A percentile compares a stretch with the other conserved stretches of the same genome.
Conservation (phyloP, 2,113 vertebrate species). For the Paracanthobrama guichenoti region DNA sequence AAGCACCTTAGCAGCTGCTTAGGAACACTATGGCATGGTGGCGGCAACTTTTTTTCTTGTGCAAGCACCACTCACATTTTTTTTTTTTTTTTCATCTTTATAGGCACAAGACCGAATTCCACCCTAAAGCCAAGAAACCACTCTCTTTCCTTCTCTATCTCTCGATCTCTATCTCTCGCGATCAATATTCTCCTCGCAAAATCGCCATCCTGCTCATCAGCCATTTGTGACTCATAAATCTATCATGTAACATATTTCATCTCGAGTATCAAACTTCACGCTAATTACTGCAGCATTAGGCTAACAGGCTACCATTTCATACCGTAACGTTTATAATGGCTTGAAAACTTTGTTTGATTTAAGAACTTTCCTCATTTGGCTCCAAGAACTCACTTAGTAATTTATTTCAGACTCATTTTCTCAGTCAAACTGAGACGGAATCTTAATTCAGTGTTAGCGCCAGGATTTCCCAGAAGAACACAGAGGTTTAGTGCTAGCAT, state of each 20-base stretch:
- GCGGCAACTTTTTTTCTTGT: not conserved
- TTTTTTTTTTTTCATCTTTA: not conserved
- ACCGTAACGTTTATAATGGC: constrained; percentile 26
- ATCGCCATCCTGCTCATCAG: constrained; percentile 47
- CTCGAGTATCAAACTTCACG: constrained; percentile 30
- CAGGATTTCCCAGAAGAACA: constrained; percentile 43
- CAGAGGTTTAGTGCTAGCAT: constrained; percentile 39
- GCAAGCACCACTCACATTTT: not conserved
- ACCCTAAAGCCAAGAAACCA: constrained; percentile 38
- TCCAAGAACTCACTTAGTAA: constrained; percentile 27
- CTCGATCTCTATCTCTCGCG: constrained; percentile 12
- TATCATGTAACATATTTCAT: constrained; percentile 48
- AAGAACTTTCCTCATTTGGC: constrained; percentile 35
- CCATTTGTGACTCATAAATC: constrained; percentile 49
- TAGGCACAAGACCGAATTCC: not conserved
- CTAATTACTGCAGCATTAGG: constrained; percentile 53
- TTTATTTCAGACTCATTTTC: constrained; percentile 26
- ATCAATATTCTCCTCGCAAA: constrained; percentile 22
- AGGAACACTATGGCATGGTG: not conserved
- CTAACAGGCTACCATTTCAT: constrained; percentile 52
- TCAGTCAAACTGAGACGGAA: constrained; percentile 38
- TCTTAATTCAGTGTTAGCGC: constrained; percentile 41
- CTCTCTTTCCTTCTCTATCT: constrained; percentile 62
- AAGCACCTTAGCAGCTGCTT: not conserved
- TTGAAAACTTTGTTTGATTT: constrained; percentile 16